Evolutionary conservation across 2,113 vertebrate genomes (phyloP).

Genomic region (Notothenia coriiceps): DNA sequence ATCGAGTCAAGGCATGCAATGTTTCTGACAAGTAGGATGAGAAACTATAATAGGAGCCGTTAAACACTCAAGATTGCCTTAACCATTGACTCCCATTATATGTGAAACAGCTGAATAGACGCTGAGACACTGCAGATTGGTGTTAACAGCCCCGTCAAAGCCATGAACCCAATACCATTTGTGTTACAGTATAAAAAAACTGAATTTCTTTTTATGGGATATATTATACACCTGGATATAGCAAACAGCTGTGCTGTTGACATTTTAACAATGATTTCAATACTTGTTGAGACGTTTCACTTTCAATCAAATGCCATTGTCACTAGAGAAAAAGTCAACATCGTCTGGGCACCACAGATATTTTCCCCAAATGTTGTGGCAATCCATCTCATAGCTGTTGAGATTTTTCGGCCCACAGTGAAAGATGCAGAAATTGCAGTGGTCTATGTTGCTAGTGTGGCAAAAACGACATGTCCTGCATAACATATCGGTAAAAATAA

Average conservation of each 20-base stretch:
- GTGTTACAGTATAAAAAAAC: background rate
- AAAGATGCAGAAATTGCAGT: background rate
- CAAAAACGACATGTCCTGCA: background rate
- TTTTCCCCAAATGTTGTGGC: background rate
- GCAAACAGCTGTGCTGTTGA: no score
- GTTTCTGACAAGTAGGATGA: background rate
- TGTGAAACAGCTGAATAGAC: background rate
- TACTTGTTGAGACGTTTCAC: no score
- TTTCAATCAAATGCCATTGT: background rate
- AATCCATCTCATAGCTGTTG: no score
- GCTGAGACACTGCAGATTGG: background rate
- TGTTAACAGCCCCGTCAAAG: background rate
- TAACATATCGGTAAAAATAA: background rate
- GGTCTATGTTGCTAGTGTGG: background rate
- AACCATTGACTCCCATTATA: background rate
- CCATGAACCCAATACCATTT: background rate
- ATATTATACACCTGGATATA: background rate
- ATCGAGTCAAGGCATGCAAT: no score
- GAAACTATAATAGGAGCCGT: background rate
- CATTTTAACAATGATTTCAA: no score
- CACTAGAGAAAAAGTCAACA: background rate
- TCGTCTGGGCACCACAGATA: background rate
- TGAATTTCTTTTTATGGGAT: no score
- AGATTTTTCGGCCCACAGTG: conserved; percentile 1
- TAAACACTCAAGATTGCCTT: background rate